phyloP scores from a whole-genome alignment of 2,797 vertebrate species.

The Muscicapa striata region DNA sequence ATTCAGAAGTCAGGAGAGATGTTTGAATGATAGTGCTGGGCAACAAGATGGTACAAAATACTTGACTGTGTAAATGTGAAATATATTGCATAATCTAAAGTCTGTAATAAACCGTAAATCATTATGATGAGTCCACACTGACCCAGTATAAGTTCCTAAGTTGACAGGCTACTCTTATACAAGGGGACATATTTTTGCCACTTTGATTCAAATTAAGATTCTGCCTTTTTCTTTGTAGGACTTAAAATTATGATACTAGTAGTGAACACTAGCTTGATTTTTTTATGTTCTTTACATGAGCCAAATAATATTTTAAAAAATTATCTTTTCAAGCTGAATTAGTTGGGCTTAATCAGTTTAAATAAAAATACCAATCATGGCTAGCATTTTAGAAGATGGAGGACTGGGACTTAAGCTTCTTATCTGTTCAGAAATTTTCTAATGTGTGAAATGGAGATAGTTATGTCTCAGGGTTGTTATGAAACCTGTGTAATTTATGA shows the following conservation, averaged over 20 bases:
- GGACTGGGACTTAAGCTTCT: constrained; percentile 16
- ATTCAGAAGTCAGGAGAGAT: neutral
- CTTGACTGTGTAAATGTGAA: neutral
- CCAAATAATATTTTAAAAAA: neutral
- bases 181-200: neutral
- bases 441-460: constrained; percentile 15
- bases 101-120: neutral
- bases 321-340: constrained; percentile 4
- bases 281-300: neutral
- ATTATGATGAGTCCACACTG: neutral
- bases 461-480: neutral
- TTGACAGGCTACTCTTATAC: neutral
- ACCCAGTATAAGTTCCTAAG: neutral
- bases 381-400: neutral
- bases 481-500: neutral
- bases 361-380: neutral
- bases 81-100: neutral
- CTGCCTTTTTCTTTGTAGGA: neutral
- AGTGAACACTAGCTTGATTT: neutral
- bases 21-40: neutral
- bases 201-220: neutral
- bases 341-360: constrained; percentile 38
- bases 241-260: neutral
- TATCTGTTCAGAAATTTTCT: constrained; percentile 30
- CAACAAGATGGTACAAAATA: neutral